A percentile compares a stretch with the other conserved stretches of the same genome.
phyloP scores from a whole-genome alignment of 2,113 vertebrate genomes.

The Lophura nycthemera region DNA sequence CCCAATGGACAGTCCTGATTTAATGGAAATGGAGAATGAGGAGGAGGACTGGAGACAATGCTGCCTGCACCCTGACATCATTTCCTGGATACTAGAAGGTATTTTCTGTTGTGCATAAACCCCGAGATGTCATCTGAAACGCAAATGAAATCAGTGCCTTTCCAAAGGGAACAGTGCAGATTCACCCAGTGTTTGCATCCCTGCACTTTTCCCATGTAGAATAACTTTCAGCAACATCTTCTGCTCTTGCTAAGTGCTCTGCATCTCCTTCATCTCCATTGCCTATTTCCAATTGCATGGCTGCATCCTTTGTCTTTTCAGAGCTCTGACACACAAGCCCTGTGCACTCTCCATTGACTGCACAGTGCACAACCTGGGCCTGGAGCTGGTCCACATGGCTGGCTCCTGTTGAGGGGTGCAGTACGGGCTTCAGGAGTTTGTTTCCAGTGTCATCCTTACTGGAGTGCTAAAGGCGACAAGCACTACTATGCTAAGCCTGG shows the following conservation, averaged over 20 bases:
- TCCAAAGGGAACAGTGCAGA: not conserved
- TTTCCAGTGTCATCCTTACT: not conserved
- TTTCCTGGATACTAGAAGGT: not conserved
- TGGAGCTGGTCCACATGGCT: not conserved
- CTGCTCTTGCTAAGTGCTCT: not conserved
- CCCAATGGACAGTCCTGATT: not conserved
- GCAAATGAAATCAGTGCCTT: not conserved
- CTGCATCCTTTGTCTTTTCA: not conserved
- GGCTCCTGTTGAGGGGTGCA: not conserved
- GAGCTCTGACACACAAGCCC: not conserved
- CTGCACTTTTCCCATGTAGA: not conserved
- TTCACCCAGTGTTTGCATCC: not conserved
- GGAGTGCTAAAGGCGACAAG: not conserved
- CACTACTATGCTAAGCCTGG: not conserved
- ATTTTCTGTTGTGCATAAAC: not conserved
- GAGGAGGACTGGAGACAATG: not conserved
- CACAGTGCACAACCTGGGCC: accelerated
- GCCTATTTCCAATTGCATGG: not conserved
- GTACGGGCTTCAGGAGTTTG: not conserved
- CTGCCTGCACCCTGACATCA: not conserved
- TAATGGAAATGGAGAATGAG: not conserved
- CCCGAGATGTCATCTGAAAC: slow-evolving; percentile 9
- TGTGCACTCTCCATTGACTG: accelerated
- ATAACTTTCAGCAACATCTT: not conserved
- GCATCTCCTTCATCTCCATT: not conserved